Base-by-base conservation (phyloP, 2,113 vertebrate species). In the Esox niger region DNA sequence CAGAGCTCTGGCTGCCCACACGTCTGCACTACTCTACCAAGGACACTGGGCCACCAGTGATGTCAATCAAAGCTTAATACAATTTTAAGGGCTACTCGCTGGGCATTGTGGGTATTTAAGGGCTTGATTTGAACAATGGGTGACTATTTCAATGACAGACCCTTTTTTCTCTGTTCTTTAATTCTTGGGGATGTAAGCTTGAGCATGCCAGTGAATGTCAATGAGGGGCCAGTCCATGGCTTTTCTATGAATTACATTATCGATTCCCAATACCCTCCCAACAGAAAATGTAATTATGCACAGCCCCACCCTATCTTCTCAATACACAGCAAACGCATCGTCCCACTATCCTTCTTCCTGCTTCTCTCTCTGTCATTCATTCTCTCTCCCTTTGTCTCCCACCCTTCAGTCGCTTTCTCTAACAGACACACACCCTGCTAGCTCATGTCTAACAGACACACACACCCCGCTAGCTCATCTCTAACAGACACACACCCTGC, bases 261-360 rank as follows among this genome's bases (percentile, higher is more conserved):
- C 90, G 94, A 94, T 95, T 94, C 88, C 89, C 93, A 90, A 90
- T 93, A 92, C 87, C 85, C 82, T 90, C 90, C 86, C 79, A 90
- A 91, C 84, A 93, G 88, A 92, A 94, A 95, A 96, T 94, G 90
- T 90, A 95, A 94, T 95, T 95, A 95, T 93, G 91, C 87, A 93
- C 89, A 73, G 70, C 70, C 77, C 74, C 54, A 11, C 75, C 81
- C 66, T 66, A 66, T 66, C 78, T 75, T 65, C 71, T 71, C 74
- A 62, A 76, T 80, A 75, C 59, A 66, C 64, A 63, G 70, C 62
- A 69, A 72, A 62, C 57, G 29, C 68, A 54, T 55, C 58, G 55
- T 62, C 64, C 25, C 62, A 62, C 55, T n/a, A 64, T 67, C 71
- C 68, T 57, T 70, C 65, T 55, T 33, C 35, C 8, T 9, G 6